Conservation (phyloP, 1,140 invertebrate species). For the Calliphora vicina region DNA sequence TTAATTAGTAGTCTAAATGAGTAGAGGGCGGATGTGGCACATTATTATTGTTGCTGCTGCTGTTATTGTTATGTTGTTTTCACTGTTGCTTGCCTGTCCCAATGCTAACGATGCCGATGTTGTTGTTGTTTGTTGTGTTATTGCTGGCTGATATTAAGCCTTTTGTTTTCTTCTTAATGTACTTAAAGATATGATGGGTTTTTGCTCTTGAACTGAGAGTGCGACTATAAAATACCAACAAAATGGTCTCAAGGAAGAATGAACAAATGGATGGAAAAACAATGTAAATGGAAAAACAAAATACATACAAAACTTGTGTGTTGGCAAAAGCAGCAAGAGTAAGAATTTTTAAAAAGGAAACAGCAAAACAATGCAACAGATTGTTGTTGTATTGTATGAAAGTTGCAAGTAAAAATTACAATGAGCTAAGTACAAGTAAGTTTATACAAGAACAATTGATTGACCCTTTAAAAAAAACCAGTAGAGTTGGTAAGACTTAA, state of each 20-base stretch:
- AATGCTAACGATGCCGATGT: neutral
- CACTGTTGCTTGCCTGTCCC: neutral
- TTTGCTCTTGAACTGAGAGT: neutral
- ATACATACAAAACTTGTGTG: no score
- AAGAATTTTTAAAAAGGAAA: neutral
- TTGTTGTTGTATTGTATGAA: neutral
- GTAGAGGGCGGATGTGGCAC: conserved; percentile 24
- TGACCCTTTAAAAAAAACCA: neutral
- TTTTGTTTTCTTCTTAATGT: neutral
- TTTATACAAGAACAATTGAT: neutral
- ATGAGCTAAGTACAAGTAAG: neutral
- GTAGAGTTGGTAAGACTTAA: no score
- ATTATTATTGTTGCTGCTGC: conserved; percentile 20
- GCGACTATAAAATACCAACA: neutral
- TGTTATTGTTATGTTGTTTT: conserved; percentile 11
- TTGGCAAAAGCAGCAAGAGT: no score
- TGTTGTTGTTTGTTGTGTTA: neutral
- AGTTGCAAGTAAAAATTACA: neutral
- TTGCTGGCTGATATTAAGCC: conserved; percentile 6
- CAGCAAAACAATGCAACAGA: neutral
- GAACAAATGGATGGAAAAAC: no score
- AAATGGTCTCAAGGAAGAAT: neutral
- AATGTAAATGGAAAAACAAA: no score
- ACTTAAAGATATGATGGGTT: conserved; percentile 9
- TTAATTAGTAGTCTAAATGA: conserved; percentile 29